These are phyloP conservation scores for Chrysogorgia sp. DNA, from an alignment of 92 coral and sea anemone genomes.

Conservation along the genomic window DNA sequence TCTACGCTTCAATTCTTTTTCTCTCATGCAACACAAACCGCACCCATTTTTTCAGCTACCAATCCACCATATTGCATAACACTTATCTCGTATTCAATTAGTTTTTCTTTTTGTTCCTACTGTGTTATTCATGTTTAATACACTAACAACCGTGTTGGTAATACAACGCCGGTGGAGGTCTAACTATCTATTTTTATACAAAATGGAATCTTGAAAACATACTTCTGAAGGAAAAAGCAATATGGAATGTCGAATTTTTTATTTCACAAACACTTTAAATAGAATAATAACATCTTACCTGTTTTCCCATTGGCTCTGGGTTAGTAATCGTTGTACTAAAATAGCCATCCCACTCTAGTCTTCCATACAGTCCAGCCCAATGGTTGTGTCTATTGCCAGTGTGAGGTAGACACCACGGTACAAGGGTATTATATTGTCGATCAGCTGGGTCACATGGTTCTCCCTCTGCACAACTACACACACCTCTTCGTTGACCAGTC, in stretches of 20 bases:
- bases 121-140: no score
- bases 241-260: not conserved
- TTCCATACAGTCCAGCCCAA: constrained; percentile 98
- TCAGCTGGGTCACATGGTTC: constrained; percentile 93
- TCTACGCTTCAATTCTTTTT: no score
- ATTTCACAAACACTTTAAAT: not conserved
- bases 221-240: not conserved
- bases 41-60: no score
- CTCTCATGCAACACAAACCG: no score
- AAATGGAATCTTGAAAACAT: no score
- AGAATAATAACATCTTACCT: constrained; percentile 53
- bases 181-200: no score
- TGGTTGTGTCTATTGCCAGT: constrained; percentile 97
- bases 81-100: no score
- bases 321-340: constrained; percentile 98
- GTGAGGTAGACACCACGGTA: constrained; percentile 99
- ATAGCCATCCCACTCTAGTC: constrained; percentile 98
- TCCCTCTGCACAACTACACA: constrained; percentile 97
- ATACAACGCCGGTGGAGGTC: no score
- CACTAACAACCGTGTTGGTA: no score
- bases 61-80: no score
- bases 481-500: constrained; percentile 77
- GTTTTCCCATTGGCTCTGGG: constrained; percentile 99
- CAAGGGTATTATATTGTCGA: constrained; percentile 88
- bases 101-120: no score